phyloP scores from a whole-genome alignment of 2,113 vertebrate genomes.

The Symphodus melops region DNA sequence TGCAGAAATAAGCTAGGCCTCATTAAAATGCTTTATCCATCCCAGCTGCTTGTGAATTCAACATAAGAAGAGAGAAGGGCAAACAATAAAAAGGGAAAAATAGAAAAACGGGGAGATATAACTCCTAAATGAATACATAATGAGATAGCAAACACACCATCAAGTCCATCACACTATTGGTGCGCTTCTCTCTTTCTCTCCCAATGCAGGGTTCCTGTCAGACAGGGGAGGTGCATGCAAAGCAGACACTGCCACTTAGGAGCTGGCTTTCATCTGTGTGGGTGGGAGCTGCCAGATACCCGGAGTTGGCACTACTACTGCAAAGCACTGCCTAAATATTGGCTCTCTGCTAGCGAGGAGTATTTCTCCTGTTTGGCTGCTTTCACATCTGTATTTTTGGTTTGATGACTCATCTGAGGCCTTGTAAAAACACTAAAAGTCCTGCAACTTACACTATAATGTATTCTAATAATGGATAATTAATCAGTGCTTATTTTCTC shows the following conservation, averaged over 20 bases:
- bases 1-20: slow-evolving; percentile 62
- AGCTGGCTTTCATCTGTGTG: slow-evolving; percentile 78
- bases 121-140: slow-evolving; percentile 56
- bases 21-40: slow-evolving; percentile 67
- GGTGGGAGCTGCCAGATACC: slow-evolving; percentile 73
- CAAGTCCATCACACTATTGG: slow-evolving; percentile 37
- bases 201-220: slow-evolving; percentile 47
- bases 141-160: slow-evolving; percentile 57
- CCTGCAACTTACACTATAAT: slow-evolving; percentile 49
- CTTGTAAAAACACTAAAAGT: slow-evolving; percentile 55
- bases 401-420: slow-evolving; percentile 47
- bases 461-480: slow-evolving; percentile 48
- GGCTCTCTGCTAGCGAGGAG: slow-evolving; percentile 30
- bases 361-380: slow-evolving; percentile 49
- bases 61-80: slow-evolving; percentile 49
- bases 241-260: slow-evolving; percentile 73
- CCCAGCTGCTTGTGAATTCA: slow-evolving; percentile 66
- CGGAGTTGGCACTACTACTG: slow-evolving; percentile 42
- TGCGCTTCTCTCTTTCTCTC: neutral
- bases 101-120: slow-evolving; percentile 74
- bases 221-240: slow-evolving; percentile 66
- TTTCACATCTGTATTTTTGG: slow-evolving; percentile 48
- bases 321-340: slow-evolving; percentile 50
- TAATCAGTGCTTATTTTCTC: slow-evolving; percentile 54
- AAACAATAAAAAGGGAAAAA: slow-evolving; percentile 68